Conservation (phyloP, 2,113 vertebrate species). For the Chionis minor region DNA sequence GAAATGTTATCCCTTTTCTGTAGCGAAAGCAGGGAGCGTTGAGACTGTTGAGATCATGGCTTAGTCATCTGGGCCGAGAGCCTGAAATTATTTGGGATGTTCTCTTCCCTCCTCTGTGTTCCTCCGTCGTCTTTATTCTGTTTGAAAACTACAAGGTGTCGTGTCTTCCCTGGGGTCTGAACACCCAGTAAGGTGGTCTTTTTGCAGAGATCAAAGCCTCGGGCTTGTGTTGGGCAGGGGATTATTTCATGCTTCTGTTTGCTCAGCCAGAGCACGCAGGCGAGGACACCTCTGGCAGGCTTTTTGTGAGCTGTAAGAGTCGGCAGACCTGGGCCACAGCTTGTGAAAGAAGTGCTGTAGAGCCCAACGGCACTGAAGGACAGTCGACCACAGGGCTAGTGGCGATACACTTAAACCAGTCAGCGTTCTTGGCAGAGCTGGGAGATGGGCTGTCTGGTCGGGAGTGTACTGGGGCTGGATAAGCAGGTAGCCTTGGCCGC, state of each 20-base stretch:
- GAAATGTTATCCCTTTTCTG: background rate
- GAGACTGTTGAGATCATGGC: background rate
- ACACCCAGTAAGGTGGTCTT: background rate
- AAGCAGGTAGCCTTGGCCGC: background rate
- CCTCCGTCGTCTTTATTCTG: background rate
- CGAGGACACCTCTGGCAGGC: background rate
- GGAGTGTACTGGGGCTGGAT: background rate
- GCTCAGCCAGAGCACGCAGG: background rate
- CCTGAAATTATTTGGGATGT: background rate
- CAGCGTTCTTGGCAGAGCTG: background rate
- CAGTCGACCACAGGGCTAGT: background rate
- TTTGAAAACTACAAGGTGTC: background rate
- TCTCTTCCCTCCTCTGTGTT: background rate
- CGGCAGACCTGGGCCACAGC: background rate
- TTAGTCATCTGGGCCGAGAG: slow-evolving; percentile 2
- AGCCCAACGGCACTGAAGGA: background rate
- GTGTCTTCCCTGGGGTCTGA: background rate
- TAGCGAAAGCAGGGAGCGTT: background rate
- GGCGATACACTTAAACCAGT: background rate
- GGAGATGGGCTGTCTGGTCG: background rate
- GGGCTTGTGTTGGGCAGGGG: background rate
- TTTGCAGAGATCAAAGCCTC: background rate
- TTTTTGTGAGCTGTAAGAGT: background rate
- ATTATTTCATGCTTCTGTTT: background rate
- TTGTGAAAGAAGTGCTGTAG: background rate